Percentiles rank a stretch among this genome's conserved stretches.
Conservation (phyloP, 2,113 vertebrate species). For the Microcebus ravelobensis region DNA sequence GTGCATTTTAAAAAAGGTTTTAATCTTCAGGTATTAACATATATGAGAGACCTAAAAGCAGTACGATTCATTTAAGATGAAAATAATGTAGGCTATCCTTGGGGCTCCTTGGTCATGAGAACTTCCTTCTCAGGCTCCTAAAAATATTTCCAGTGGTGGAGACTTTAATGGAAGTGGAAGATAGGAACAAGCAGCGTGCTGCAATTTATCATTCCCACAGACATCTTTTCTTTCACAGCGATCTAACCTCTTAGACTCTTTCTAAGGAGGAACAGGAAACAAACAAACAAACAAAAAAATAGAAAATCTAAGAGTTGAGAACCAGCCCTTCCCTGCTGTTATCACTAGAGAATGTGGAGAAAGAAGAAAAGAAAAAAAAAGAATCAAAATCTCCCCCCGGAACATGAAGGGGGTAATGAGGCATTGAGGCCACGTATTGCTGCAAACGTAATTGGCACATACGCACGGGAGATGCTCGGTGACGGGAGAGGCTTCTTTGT, state of each 20-base stretch:
- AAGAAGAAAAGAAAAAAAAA: constrained; percentile 52
- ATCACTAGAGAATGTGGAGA: constrained; percentile 66
- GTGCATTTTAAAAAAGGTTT: neutral
- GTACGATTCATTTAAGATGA: neutral
- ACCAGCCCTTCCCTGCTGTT: constrained; percentile 54
- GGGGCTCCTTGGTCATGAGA: neutral
- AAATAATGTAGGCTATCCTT: neutral
- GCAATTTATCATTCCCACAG: neutral
- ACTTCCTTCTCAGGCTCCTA: neutral
- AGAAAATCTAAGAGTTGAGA: constrained; percentile 20
- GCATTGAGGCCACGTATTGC: constrained; percentile 70
- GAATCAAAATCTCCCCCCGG: constrained; percentile 54
- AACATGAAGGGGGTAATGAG: constrained; percentile 67
- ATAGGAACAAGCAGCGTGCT: neutral
- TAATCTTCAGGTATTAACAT: neutral
- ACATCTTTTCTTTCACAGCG: constrained; percentile 27
- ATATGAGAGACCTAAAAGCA: neutral
- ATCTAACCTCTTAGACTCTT: constrained; percentile 48
- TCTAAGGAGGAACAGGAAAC: constrained; percentile 20
- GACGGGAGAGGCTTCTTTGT: constrained; percentile 71
- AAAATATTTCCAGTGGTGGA: neutral
- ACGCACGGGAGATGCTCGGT: constrained; percentile 34
- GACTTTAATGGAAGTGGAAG: neutral
- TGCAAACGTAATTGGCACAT: constrained; percentile 63
- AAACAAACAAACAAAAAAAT: neutral